These are phyloP conservation scores for Falco punctatus DNA, from an alignment of 2,113 vertebrate species.

Conservation along the genomic window DNA sequence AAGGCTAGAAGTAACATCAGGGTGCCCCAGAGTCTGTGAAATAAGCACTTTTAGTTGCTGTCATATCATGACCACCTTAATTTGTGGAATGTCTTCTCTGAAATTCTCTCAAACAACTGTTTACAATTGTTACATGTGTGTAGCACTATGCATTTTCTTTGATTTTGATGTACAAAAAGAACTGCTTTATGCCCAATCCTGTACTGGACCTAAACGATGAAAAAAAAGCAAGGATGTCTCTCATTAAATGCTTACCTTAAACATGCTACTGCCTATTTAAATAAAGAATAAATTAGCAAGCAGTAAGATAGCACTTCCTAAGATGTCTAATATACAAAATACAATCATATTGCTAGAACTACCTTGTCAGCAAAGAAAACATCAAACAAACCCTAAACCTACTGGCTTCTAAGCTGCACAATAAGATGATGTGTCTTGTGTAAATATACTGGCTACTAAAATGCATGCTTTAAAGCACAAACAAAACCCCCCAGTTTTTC, in stretches of 20 bases:
- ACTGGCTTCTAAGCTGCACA: not conserved
- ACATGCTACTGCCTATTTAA: not conserved
- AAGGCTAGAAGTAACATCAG: not conserved
- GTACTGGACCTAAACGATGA: not conserved
- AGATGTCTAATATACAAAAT: not conserved
- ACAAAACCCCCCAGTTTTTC: fast-evolving
- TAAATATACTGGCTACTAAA: not conserved
- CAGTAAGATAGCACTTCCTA: not conserved
- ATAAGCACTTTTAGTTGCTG: not conserved
- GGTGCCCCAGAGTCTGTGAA: not conserved
- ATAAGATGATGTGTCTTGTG: not conserved
- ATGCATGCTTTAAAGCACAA: not conserved
- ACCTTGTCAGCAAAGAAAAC: not conserved
- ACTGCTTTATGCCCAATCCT: not conserved
- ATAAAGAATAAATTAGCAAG: not conserved
- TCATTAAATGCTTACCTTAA: not conserved
- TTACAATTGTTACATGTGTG: not conserved
- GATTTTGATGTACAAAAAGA: not conserved
- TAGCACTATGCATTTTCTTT: not conserved
- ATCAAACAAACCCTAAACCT: not conserved
- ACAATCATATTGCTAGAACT: not conserved
- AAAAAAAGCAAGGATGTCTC: not conserved
- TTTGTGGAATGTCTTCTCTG: not conserved
- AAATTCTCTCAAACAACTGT: not conserved
- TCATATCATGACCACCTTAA: not conserved